Evolutionary conservation across 35 echinoderm and acorn worm species (phyloP).

Genomic region (Diadema setosum): DNA sequence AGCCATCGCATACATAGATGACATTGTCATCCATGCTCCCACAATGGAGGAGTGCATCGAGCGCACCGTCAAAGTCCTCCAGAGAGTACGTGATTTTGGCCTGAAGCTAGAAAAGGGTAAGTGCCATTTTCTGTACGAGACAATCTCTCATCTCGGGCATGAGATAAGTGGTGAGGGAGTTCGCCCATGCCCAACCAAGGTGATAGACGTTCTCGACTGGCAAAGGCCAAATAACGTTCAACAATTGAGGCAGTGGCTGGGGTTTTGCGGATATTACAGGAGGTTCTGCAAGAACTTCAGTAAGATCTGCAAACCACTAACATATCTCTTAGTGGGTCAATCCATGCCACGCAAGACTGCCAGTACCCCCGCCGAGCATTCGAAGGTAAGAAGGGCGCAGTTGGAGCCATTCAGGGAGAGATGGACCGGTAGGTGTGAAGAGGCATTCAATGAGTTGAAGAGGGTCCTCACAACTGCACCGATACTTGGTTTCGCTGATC

Average conservation of each 20-base stretch:
- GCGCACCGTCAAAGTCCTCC: neutral
- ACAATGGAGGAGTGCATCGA: neutral
- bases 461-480: neutral
- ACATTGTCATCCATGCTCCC: neutral
- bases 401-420: neutral
- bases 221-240: constrained; percentile 35
- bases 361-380: neutral
- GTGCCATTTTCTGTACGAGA: neutral
- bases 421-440: neutral
- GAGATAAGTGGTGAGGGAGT: constrained; percentile 51
- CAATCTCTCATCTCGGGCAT: constrained; percentile 55
- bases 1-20: neutral
- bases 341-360: neutral
- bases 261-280: constrained; percentile 34
- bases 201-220: constrained; percentile 48
- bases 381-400: neutral
- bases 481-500: neutral
- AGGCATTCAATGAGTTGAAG: neutral
- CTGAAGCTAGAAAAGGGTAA: neutral
- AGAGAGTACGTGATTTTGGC: neutral
- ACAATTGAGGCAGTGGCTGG: constrained; percentile 51
- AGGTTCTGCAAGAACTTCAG: neutral
- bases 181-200: constrained; percentile 51
- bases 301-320: neutral
- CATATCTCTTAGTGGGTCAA: neutral